Evolutionary conservation across 2,888 invertebrate genomes (phyloP).

Genomic region (Diarsia mendica): DNA sequence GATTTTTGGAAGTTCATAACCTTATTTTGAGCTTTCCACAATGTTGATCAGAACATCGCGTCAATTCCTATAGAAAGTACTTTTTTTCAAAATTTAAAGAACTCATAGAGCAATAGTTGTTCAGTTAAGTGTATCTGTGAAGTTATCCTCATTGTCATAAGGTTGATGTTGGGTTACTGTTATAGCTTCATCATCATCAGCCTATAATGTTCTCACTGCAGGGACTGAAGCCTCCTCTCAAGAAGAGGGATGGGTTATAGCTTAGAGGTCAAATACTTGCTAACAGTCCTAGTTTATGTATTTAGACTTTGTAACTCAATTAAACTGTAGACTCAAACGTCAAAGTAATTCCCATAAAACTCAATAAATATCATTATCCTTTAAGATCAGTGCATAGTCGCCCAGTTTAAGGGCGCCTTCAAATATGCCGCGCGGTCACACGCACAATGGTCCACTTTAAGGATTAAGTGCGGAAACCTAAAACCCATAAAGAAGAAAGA

Average conservation of each 20-base stretch:
- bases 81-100: neutral
- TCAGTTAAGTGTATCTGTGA: neutral
- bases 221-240: no score
- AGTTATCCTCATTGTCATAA: neutral
- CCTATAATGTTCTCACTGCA: no score
- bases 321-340: constrained; percentile 1
- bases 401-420: no score
- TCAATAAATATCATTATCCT: constrained; percentile 39
- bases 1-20: neutral
- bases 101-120: neutral
- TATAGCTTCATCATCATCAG: no score
- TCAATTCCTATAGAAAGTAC: neutral
- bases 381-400: constrained; percentile 16
- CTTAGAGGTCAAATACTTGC: neutral
- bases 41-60: neutral
- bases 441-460: no score
- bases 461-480: no score
- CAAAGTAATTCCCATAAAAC: constrained; percentile 13
- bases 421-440: no score
- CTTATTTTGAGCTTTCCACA: neutral
- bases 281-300: neutral
- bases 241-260: no score
- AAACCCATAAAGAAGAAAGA: no score
- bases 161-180: neutral
- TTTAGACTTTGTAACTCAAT: neutral